Percentiles rank a stretch among this genome's conserved stretches.
Conservation (phyloP, 1,140 invertebrate genomes). For the Trichonephila clavata region DNA sequence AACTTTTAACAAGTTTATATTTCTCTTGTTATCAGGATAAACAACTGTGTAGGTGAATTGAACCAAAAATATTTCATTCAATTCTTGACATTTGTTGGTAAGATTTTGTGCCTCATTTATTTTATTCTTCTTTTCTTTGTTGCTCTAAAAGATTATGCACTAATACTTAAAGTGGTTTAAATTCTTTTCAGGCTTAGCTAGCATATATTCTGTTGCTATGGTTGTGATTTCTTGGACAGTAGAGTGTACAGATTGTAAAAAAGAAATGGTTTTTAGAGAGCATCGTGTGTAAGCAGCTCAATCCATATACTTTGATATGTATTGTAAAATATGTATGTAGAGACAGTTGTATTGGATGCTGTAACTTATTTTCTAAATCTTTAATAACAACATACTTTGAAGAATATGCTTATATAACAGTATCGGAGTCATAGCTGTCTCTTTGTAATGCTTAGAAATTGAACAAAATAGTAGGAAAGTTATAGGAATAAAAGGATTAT, state of each 20-base stretch:
- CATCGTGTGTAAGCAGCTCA: constrained; percentile 86
- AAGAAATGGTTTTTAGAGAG: constrained; percentile 87
- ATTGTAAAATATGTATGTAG: no score
- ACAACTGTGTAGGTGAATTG: constrained; percentile 95
- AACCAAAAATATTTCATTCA: constrained; percentile 97
- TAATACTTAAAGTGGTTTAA: neutral
- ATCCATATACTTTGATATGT: no score
- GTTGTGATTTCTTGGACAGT: constrained; percentile 88
- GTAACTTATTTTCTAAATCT: no score
- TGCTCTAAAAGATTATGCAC: neutral
- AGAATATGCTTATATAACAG: no score
- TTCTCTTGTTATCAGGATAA: constrained; percentile 86
- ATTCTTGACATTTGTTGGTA: constrained; percentile 88
- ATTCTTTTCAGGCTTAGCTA: constrained; percentile 80
- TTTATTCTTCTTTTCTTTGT: constrained; percentile 76
- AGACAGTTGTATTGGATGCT: no score
- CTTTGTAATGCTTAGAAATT: no score
- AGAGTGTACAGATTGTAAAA: constrained; percentile 87
- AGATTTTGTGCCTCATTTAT: constrained; percentile 79
- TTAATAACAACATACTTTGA: no score
- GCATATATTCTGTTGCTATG: constrained; percentile 86
- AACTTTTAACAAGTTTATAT: no score
- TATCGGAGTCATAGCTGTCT: no score
- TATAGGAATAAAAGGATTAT: no score
- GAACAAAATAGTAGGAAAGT: no score